Evolutionary conservation across 2,888 invertebrate genomes (phyloP).

Genomic region (Drosophila cognata): DNA sequence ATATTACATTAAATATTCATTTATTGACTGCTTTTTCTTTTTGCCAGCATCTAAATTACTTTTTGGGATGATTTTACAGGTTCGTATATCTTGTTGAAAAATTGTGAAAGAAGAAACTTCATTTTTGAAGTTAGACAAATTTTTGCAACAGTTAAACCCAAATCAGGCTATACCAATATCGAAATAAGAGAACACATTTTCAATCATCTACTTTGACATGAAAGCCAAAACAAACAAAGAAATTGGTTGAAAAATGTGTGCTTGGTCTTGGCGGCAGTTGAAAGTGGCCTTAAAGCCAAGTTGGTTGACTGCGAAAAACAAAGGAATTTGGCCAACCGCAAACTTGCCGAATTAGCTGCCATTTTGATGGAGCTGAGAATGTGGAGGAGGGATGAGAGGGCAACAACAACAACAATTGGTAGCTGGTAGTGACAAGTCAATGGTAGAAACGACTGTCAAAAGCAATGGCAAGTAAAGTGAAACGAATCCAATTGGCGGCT

Average conservation of each 20-base stretch:
- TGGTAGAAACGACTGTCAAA: constrained; percentile 67
- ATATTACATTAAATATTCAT: constrained; percentile 40
- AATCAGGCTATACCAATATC: not conserved
- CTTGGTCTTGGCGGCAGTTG: constrained; percentile 20
- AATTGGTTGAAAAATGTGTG: constrained; percentile 23
- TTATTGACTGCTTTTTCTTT: constrained; percentile 14
- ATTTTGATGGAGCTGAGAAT: not conserved
- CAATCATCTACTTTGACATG: constrained; percentile 42
- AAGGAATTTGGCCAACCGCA: constrained; percentile 56
- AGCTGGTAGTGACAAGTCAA: constrained; percentile 54
- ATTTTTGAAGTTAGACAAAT: not conserved
- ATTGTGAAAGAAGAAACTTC: not conserved
- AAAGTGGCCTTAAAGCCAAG: constrained; percentile 25
- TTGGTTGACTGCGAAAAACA: constrained; percentile 52
- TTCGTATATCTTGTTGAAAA: not conserved
- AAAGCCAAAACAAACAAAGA: constrained; percentile 7
- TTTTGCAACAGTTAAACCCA: not conserved
- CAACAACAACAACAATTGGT: constrained; percentile 13
- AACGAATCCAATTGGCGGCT: constrained; percentile 73
- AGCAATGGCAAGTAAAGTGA: constrained; percentile 52
- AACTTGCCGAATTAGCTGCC: constrained; percentile 60
- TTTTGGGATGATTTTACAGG: not conserved
- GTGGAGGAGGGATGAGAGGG: not conserved
- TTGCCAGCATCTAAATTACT: constrained; percentile 7
- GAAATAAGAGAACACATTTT: not conserved